phyloP scores from a whole-genome alignment of 2,113 vertebrate species.

The Paracanthobrama guichenoti region DNA sequence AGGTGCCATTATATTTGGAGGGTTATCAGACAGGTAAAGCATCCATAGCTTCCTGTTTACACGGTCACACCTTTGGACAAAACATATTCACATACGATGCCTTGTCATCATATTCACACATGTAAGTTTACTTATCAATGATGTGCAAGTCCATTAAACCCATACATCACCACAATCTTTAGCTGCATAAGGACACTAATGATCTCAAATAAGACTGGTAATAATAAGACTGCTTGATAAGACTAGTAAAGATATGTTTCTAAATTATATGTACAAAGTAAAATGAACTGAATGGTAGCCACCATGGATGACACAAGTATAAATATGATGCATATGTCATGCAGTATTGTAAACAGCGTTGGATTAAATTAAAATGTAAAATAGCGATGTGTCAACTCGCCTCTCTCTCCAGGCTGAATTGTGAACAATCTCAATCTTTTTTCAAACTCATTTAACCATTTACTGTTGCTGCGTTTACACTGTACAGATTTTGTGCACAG shows the following conservation, averaged over 20 bases:
- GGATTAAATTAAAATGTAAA: no score
- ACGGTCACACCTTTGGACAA: background rate
- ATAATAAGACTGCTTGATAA: background rate
- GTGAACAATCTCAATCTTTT: no score
- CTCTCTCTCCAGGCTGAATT: no score
- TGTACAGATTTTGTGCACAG: no score
- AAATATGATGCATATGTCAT: no score
- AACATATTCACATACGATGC: background rate
- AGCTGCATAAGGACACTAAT: background rate
- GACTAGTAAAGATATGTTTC: background rate
- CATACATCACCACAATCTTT: background rate
- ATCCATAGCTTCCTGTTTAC: background rate
- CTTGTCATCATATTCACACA: background rate
- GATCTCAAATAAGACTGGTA: background rate
- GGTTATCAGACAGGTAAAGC: slow-evolving; percentile 77
- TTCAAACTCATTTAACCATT: no score
- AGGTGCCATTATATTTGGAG: slow-evolving; percentile 73
- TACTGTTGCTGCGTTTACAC: no score
- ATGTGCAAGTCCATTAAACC: background rate
- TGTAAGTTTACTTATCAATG: background rate
- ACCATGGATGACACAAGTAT: no score
- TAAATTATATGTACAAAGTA: no score
- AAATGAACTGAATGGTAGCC: no score
- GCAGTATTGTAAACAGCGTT: no score
- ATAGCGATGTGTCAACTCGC: no score